Conservation (phyloP, 1,140 invertebrate species). For the Paralvinella palmiformis region DNA sequence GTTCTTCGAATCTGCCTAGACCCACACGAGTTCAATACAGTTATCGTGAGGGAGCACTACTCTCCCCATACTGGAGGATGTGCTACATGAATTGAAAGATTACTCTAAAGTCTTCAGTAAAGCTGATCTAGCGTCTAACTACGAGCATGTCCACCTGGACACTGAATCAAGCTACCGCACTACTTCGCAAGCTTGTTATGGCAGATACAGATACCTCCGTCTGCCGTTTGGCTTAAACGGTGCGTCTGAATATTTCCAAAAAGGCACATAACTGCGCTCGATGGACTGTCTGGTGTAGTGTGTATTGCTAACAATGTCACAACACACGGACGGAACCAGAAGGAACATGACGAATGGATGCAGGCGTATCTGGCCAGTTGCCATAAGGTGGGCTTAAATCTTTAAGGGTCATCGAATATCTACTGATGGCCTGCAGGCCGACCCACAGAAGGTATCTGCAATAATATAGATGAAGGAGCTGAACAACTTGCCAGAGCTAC, state of each 20-base stretch:
- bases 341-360: slow-evolving; percentile 1
- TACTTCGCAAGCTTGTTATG: neutral
- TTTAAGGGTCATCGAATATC: neutral
- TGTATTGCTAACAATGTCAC: slow-evolving; percentile 7
- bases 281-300: neutral
- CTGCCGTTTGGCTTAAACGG: neutral
- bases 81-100: slow-evolving; percentile 24
- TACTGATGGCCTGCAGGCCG: neutral
- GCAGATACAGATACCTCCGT: neutral
- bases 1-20: neutral
- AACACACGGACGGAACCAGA: neutral
- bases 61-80: slow-evolving; percentile 27
- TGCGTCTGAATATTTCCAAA: neutral
- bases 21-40: neutral
- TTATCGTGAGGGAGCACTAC: neutral
- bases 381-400: neutral
- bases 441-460: neutral
- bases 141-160: slow-evolving; percentile 26
- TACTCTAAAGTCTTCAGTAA: slow-evolving; percentile 27
- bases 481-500: neutral
- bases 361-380: neutral
- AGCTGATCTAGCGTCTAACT: slow-evolving; percentile 24
- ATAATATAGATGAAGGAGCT: neutral
- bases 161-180: neutral
- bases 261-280: neutral